These are phyloP conservation scores for Drosophila rubida DNA, from an alignment of 2,888 invertebrate species.

Conservation along the genomic window DNA sequence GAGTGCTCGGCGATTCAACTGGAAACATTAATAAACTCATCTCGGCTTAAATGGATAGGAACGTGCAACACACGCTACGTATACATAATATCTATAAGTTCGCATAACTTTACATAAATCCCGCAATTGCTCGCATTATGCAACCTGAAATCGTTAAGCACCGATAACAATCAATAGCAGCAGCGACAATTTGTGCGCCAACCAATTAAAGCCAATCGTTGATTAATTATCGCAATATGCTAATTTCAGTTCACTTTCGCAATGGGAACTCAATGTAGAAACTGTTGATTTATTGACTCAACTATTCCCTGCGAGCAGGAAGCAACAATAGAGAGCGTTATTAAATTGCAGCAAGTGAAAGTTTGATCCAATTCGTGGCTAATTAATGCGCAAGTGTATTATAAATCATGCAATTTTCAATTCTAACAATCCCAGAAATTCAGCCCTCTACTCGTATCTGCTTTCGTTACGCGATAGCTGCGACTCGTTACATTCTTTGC, in stretches of 20 bases:
- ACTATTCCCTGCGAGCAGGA: constrained; percentile 1
- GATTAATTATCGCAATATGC: constrained; percentile 35
- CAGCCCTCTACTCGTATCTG: too few relatives aligned
- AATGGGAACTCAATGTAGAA: constrained; percentile 28
- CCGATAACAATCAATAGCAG: neutral
- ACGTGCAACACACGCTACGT: constrained; percentile 43
- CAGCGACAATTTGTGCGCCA: constrained; percentile 8
- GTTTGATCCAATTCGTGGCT: neutral
- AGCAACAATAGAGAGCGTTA: neutral
- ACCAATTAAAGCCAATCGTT: constrained; percentile 12
- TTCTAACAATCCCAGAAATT: neutral
- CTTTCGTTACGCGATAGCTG: neutral
- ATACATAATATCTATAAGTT: constrained; percentile 37
- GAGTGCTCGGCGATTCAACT: constrained; percentile 41
- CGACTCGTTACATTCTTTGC: neutral
- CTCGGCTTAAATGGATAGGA: constrained; percentile 3
- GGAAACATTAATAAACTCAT: constrained; percentile 26
- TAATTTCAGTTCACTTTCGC: constrained; percentile 27
- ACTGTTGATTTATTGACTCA: neutral
- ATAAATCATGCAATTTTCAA: neutral
- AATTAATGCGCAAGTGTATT: too few relatives aligned
- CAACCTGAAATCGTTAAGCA: neutral
- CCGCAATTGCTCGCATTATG: constrained; percentile 19
- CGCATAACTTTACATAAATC: constrained; percentile 16
- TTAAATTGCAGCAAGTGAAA: neutral